Base-by-base conservation (phyloP, 1,140 invertebrate genomes). In the Notospermus geniculatus region DNA sequence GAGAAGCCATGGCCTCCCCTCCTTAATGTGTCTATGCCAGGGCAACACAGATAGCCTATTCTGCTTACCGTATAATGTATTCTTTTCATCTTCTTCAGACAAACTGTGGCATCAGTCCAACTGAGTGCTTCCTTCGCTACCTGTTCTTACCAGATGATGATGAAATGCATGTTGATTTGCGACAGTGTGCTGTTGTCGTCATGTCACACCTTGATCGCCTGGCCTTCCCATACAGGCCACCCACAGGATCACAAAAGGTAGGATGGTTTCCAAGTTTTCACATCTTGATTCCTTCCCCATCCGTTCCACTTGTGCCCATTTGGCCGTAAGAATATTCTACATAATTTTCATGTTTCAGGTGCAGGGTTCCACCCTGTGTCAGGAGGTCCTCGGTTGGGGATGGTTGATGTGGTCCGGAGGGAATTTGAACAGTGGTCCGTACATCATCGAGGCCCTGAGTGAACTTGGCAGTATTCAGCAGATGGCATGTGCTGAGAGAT, bases 151-250 rank as follows among this genome's bases (percentile, higher is more conserved):
- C 93, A 11, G 89, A 90, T 52, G 89, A 91, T 66, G 90, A 92
- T 64, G 83, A 85, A 43, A 83, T 88, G 2, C 83, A 87, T 52
- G 88, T 97, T 59, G 91, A 95, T 74, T 80, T 96, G 11, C 86
- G 88, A 53, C 89, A 93, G 80, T 90, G 89, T 36, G 92, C 92
- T 19, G 91, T 97, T 17, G 88, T 92, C 23, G 86, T 96, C 43
- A 88, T 96, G 82, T 90, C 90, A 23, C 92, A 95, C 77, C 80
- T 97, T 46, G 93, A 95, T 80, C 84, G 92, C 68, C 78, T 97
- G 32, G 89, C 91, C n/a, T 80, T 85, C 11, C 91, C 92, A 0
- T 87, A 93, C 66, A 81, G 92, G 63, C 91, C 92, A 0, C 87
- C 90, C 25, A 78, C 78, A 45, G 77, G 81, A 23, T 82, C 81